Conservation (phyloP, 2,888 invertebrate genomes). For the Portevinia maculata region DNA sequence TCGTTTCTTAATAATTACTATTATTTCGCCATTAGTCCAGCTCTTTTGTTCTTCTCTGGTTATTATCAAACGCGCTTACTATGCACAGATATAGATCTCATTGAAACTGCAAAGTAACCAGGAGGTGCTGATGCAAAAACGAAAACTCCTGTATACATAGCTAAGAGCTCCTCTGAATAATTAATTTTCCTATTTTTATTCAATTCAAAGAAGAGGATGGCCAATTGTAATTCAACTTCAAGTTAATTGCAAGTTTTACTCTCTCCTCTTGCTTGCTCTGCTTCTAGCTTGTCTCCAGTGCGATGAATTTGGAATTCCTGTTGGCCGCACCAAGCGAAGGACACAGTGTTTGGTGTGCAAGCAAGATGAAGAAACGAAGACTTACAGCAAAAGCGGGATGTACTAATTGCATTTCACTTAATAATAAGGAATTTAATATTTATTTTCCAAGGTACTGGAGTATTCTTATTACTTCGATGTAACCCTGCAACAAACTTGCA, state of each 20-base stretch:
- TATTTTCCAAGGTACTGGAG: constrained; percentile 15
- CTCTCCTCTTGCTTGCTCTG: constrained; percentile 27
- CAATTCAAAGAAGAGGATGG: constrained; percentile 47
- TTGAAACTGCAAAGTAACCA: constrained; percentile 10
- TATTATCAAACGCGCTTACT: constrained; percentile 31
- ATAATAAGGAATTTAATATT: constrained; percentile 37
- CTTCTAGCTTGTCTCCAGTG: constrained; percentile 2
- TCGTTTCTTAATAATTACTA: constrained; percentile 39
- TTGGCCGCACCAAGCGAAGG: constrained; percentile 3
- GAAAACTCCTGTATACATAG: constrained; percentile 23
- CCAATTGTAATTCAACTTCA: constrained; percentile 61
- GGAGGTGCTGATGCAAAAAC: constrained; percentile 1
- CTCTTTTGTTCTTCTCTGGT: constrained; percentile 8
- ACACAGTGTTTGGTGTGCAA: background rate
- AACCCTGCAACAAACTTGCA: background rate
- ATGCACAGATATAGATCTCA: constrained; percentile 1
- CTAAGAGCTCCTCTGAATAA: constrained; percentile 46
- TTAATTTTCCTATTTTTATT: constrained; percentile 54
- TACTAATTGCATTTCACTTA: constrained; percentile 49
- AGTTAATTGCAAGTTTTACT: constrained; percentile 62
- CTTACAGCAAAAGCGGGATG: constrained; percentile 31
- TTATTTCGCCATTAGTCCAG: constrained; percentile 38
- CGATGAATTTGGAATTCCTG: constrained; percentile 32
- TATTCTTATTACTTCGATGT: background rate
- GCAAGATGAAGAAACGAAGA: background rate